Evolutionary conservation across 2,113 vertebrate genomes (phyloP).

Genomic region (Gymnarchus niloticus): DNA sequence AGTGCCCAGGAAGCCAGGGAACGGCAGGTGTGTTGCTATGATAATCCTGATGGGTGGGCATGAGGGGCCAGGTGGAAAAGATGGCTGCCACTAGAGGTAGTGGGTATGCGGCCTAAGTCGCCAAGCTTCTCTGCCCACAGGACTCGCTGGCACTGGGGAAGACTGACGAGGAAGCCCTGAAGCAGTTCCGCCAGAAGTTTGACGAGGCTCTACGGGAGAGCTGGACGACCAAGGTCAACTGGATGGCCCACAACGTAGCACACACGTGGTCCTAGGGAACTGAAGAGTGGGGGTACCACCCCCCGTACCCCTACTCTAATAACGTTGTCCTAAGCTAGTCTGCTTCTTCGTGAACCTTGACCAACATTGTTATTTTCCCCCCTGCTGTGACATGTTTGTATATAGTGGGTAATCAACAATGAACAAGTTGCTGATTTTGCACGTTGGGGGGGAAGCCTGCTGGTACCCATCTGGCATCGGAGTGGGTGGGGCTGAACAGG

Average conservation of each 20-base stretch:
- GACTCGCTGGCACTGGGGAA: slow-evolving; percentile 95
- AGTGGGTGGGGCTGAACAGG: neutral
- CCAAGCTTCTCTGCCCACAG: slow-evolving; percentile 45
- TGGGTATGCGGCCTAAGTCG: neutral
- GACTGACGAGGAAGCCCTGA: slow-evolving; percentile 91
- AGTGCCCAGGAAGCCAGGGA: neutral
- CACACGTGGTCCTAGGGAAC: slow-evolving; percentile 83
- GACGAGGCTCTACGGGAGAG: slow-evolving; percentile 96
- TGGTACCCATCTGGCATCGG: neutral
- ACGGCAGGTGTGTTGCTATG: neutral
- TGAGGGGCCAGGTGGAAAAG: neutral
- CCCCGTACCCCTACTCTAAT: too few species aligned
- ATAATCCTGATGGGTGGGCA: neutral
- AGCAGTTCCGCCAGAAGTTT: slow-evolving; percentile 97
- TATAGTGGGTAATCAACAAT: slow-evolving; percentile 64
- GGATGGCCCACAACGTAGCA: slow-evolving; percentile 99
- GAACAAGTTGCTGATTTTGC: slow-evolving; percentile 68
- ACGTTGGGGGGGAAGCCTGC: slow-evolving; percentile 59
- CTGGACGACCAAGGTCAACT: slow-evolving; percentile 99
- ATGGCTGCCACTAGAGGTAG: neutral
- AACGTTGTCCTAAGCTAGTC: slow-evolving; percentile 44
- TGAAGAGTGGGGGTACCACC: slow-evolving; percentile 26
- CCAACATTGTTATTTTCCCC: slow-evolving; percentile 28
- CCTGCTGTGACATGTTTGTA: slow-evolving; percentile 38
- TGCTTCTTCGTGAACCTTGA: slow-evolving; percentile 53